These are phyloP conservation scores for Sylvilagus bachmani DNA, from an alignment of 2,113 vertebrate species.

Conservation along the genomic window DNA sequence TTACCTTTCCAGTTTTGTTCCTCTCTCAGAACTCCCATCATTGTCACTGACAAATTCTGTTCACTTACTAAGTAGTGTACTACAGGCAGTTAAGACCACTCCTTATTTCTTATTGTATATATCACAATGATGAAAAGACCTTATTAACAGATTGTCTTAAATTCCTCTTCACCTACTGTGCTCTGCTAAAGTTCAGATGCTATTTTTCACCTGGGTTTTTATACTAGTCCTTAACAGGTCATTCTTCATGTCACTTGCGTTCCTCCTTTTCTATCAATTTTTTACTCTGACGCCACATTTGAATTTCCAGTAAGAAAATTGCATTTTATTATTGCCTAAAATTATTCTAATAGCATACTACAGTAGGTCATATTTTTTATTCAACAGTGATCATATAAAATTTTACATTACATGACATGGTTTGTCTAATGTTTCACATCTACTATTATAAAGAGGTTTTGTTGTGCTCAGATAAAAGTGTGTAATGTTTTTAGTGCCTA, in stretches of 20 bases:
- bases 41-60: not conserved
- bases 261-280: not conserved
- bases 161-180: not conserved
- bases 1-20: not conserved
- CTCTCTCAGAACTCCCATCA: not conserved
- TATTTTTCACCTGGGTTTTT: not conserved
- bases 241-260: not conserved
- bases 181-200: not conserved
- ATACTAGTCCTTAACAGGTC: not conserved
- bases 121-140: not conserved
- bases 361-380: not conserved
- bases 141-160: not conserved
- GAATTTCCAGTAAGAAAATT: not conserved
- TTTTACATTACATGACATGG: not conserved
- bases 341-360: not conserved
- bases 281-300: not conserved
- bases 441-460: not conserved
- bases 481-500: not conserved
- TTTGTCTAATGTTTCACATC: not conserved
- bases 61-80: not conserved
- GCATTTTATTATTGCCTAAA: not conserved
- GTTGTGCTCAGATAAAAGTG: not conserved
- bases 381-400: not conserved
- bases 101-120: not conserved
- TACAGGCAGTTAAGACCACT: not conserved